Evolutionary conservation across 2,113 vertebrate species (phyloP).

Genomic region (Trinectes maculatus): DNA sequence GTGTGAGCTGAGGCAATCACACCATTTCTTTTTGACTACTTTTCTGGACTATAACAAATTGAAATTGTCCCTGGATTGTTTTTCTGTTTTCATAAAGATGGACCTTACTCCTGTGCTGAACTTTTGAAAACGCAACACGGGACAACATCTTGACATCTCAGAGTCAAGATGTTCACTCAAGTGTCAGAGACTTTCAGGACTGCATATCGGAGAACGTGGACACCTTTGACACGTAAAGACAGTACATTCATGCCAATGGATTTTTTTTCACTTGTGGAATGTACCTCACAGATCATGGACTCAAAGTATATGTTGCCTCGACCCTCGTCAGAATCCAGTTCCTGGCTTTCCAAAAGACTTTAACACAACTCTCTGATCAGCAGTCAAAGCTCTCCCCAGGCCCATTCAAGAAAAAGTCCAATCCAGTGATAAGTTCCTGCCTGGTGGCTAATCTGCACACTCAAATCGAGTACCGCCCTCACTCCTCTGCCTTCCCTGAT

Average conservation of each 20-base stretch:
- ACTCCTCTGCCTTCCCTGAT: conserved; percentile 89
- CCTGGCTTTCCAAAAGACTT: conserved; percentile 54
- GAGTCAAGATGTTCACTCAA: not conserved
- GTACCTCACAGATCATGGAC: conserved; percentile 33
- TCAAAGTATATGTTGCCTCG: conserved; percentile 12
- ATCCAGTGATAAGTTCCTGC: conserved; percentile 82
- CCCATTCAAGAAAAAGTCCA: conserved; percentile 66
- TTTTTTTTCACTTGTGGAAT: conserved; percentile 8
- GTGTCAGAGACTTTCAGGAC: conserved; percentile 20
- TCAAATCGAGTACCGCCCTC: conserved; percentile 87
- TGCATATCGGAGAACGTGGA: conserved; percentile 1
- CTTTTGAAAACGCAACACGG: not conserved
- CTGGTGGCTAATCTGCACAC: conserved; percentile 85
- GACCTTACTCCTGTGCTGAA: not conserved
- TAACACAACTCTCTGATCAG: conserved; percentile 58
- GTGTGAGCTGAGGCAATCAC: not conserved
- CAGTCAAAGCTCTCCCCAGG: conserved; percentile 66
- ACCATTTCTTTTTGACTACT: not conserved
- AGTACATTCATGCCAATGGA: conserved; percentile 5
- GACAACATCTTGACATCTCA: conserved; percentile 3
- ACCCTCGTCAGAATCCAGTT: conserved; percentile 20
- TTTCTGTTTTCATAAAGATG: conserved; percentile 1
- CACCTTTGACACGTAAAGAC: conserved; percentile 17
- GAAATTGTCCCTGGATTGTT: conserved; percentile 14
- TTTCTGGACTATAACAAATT: conserved; percentile 34